Conservation (phyloP, 2,888 invertebrate genomes). For the Trissolcus brochymenae region DNA sequence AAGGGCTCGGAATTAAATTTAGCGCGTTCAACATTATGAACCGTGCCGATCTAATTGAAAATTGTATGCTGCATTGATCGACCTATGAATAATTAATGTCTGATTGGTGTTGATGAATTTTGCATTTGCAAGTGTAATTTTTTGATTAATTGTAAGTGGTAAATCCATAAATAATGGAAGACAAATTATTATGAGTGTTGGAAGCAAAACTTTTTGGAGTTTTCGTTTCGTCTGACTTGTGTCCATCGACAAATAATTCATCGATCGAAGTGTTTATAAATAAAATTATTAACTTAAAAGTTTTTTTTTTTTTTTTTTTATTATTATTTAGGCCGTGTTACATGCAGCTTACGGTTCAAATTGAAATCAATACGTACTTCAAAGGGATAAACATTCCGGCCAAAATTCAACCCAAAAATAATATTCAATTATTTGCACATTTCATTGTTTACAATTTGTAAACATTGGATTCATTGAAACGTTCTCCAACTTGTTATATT, state of each 20-base stretch:
- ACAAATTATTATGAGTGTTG: no score
- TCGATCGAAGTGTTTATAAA: slow-evolving; percentile 32
- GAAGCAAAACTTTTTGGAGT: neutral
- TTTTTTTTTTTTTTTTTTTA: slow-evolving; percentile 48
- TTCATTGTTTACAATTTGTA: neutral
- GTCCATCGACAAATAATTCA: slow-evolving; percentile 14
- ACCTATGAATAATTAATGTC: neutral
- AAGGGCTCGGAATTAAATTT: no score
- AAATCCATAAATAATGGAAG: neutral
- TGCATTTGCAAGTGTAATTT: no score
- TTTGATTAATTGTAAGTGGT: no score
- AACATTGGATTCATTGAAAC: neutral
- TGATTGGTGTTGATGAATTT: no score
- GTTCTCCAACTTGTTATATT: neutral
- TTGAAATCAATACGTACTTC: slow-evolving; percentile 46
- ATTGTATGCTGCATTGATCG: neutral
- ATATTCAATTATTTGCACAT: slow-evolving; percentile 49
- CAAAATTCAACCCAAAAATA: slow-evolving; percentile 57
- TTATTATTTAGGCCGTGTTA: slow-evolving; percentile 29
- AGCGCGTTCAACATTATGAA: neutral
- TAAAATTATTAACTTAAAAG: slow-evolving; percentile 33
- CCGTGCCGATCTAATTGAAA: slow-evolving; percentile 7
- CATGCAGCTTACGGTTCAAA: slow-evolving; percentile 44
- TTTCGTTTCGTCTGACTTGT: slow-evolving; percentile 13
- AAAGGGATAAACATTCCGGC: slow-evolving; percentile 48